phyloP scores from a whole-genome alignment of 2,888 invertebrate genomes.

The Ptilodon capucinus region DNA sequence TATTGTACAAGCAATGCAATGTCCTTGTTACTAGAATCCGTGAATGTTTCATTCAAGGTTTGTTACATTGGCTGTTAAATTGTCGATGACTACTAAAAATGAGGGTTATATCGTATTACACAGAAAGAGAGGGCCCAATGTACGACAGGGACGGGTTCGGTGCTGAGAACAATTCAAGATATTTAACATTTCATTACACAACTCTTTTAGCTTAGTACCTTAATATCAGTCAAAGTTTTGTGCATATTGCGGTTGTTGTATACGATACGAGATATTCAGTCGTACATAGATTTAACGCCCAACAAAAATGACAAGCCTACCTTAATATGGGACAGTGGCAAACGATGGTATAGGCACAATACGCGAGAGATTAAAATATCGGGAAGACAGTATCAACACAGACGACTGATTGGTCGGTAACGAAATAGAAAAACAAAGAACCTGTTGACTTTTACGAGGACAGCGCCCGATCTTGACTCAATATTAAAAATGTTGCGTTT shows the following conservation, averaged over 20 bases:
- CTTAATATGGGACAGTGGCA: not conserved
- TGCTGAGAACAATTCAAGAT: not conserved
- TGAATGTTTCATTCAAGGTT: no score
- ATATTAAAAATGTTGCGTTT: no score
- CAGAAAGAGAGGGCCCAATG: not conserved
- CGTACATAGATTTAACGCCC: constrained; percentile 29
- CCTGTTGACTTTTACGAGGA: no score
- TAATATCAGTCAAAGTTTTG: constrained; percentile 20
- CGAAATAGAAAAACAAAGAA: no score
- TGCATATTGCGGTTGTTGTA: constrained; percentile 18
- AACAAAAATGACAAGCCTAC: not conserved
- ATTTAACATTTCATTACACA: constrained; percentile 9
- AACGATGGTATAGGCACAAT: not conserved
- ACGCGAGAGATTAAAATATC: not conserved
- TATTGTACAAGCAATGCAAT: not conserved
- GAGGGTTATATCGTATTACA: not conserved
- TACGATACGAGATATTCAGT: constrained; percentile 19
- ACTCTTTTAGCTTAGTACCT: constrained; percentile 28
- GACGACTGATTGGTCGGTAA: no score
- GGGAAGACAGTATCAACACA: not conserved
- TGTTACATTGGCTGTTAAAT: constrained; percentile 28
- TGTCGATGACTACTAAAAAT: constrained; percentile 15
- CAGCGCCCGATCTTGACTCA: no score
- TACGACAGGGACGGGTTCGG: not conserved
- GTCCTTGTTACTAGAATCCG: no score